Evolutionary conservation across 2,797 vertebrate species (phyloP).

Genomic region (Pachyuromys duprasi): DNA sequence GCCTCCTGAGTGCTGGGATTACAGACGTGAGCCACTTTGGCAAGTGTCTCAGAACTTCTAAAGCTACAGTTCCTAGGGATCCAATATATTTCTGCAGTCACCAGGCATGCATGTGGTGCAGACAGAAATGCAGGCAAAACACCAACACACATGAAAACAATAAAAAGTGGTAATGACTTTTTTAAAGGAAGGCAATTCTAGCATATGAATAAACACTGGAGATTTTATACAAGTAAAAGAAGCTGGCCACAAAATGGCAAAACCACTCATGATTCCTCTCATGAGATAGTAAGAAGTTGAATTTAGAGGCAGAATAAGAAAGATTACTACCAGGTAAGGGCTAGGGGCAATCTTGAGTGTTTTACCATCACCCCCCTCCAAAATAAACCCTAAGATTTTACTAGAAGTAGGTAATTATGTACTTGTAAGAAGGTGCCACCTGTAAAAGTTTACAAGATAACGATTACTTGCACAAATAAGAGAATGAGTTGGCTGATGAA

Average conservation of each 20-base stretch:
- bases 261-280: neutral
- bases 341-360: neutral
- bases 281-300: neutral
- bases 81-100: neutral
- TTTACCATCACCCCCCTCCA: neutral
- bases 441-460: neutral
- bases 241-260: neutral
- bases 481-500: neutral
- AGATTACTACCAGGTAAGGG: neutral
- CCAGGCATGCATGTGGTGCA: neutral
- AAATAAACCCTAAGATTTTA: neutral
- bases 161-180: neutral
- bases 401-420: neutral
- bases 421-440: neutral
- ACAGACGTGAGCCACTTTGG: too few species aligned
- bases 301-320: slow-evolving; percentile 23
- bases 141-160: neutral
- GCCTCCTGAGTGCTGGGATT: too few species aligned
- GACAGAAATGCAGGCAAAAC: neutral
- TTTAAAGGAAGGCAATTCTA: neutral
- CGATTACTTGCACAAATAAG: neutral
- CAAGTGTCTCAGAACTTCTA: neutral
- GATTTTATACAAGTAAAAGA: slow-evolving; percentile 7
- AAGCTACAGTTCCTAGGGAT: neutral
- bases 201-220: neutral